Percentiles rank a stretch among this genome's conserved stretches.
Evolutionary conservation across 2,888 invertebrate genomes (phyloP).

Genomic region (Oscheius sp.): DNA sequence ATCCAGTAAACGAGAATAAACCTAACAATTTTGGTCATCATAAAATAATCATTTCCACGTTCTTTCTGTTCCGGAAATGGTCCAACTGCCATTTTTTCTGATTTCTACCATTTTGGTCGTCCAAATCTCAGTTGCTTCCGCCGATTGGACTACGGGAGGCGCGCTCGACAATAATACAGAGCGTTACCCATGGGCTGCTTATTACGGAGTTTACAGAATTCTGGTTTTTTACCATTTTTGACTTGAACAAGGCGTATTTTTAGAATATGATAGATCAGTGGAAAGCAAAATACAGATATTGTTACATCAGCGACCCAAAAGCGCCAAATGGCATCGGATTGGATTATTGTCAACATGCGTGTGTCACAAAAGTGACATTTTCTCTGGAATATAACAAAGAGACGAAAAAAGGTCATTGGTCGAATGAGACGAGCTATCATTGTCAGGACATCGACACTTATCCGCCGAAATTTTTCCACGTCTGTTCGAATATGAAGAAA

Average conservation of each 20-base stretch:
- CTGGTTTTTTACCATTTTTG: neutral
- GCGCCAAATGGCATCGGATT: neutral
- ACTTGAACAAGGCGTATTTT: neutral
- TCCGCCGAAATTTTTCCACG: neutral
- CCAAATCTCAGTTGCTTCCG: no score
- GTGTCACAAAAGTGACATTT: neutral
- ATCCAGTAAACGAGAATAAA: no score
- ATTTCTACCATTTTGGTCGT: no score
- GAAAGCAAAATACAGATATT: neutral
- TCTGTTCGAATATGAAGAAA: neutral
- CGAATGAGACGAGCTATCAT: constrained; percentile 12
- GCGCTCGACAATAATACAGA: no score
- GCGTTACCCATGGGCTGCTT: neutral
- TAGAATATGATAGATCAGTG: neutral
- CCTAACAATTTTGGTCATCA: no score
- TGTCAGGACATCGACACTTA: constrained; percentile 23
- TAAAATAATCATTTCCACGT: no score
- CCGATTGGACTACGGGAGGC: no score
- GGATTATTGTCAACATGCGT: constrained; percentile 5
- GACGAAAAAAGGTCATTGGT: neutral
- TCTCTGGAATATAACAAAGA: neutral
- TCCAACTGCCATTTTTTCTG: no score
- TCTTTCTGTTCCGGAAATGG: no score
- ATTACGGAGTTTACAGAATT: no score
- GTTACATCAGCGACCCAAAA: neutral